phyloP scores from a whole-genome alignment of 1,140 invertebrate genomes.

The Drosophila prosaltans region DNA sequence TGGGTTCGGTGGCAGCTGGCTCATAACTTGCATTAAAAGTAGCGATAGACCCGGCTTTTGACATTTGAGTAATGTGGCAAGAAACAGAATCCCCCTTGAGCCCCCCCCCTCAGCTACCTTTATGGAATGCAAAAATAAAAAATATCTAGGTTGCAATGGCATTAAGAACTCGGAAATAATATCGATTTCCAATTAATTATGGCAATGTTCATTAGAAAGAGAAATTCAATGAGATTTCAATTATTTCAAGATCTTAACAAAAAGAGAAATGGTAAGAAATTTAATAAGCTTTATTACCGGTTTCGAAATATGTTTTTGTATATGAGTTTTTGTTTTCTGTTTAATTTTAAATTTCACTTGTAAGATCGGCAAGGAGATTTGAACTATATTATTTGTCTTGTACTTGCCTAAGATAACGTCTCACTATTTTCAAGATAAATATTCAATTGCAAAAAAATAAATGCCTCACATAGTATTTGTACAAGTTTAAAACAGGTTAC shows the following conservation, averaged over 20 bases:
- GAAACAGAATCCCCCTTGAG: constrained; percentile 2
- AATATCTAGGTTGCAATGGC: neutral
- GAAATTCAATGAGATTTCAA: neutral
- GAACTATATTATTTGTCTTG: no score
- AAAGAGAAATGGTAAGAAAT: no score
- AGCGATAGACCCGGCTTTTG: constrained; percentile 32
- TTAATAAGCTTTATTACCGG: neutral
- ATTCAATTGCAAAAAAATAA: no score
- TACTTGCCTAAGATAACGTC: no score
- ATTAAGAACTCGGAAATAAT: constrained; percentile 6
- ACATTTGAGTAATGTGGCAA: constrained; percentile 44
- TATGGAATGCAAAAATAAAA: neutral
- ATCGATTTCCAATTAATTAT: neutral
- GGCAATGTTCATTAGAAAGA: neutral
- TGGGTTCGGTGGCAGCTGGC: constrained; percentile 54
- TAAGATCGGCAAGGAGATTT: no score
- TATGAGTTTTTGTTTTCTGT: neutral
- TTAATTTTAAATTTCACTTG: no score
- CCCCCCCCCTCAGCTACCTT: neutral
- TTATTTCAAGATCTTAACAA: neutral
- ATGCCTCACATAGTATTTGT: no score
- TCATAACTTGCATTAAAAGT: constrained; percentile 66
- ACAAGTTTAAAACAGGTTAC: no score
- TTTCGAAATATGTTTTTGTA: neutral
- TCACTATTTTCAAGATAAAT: no score